A percentile compares a stretch with the other conserved stretches of the same genome.
Conservation (phyloP, 2,797 vertebrate species). For the Knipowitschia caucasica region DNA sequence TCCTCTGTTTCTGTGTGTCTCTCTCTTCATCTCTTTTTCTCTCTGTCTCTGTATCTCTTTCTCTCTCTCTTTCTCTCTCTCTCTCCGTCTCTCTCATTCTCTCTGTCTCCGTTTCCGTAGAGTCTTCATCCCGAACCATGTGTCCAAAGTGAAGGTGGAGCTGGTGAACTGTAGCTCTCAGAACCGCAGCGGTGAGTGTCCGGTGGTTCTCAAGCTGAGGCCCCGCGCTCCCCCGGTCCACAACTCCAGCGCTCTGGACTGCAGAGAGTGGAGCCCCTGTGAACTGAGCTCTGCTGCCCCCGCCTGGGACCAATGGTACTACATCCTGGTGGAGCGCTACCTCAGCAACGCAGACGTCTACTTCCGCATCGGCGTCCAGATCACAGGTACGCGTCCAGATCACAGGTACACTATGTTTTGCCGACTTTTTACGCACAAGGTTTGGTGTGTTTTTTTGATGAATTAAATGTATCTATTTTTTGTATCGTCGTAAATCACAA, state of each 20-base stretch:
- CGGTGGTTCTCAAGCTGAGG: conserved; percentile 87
- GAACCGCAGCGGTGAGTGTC: conserved; percentile 82
- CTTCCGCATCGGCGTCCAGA: conserved; percentile 89
- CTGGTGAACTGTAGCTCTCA: conserved; percentile 83
- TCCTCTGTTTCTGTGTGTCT: too few species aligned
- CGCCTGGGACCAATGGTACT: conserved; percentile 97
- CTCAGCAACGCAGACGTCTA: conserved; percentile 76
- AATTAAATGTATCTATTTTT: too few species aligned
- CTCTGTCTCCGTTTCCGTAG: conserved; percentile 62
- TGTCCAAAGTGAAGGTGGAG: conserved; percentile 87
- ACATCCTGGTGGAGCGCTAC: conserved; percentile 89
- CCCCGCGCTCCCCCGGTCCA: conserved; percentile 92
- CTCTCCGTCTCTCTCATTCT: conserved; percentile 4
- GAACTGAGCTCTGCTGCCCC: conserved; percentile 83
- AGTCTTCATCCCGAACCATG: conserved; percentile 95
- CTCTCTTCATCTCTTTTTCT: too few species aligned
- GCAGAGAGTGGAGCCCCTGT: conserved; percentile 80
- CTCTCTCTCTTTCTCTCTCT: conserved; percentile 7
- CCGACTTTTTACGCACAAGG: background rate
- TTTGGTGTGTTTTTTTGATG: background rate
- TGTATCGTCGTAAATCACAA: too few species aligned
- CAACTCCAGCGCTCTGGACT: conserved; percentile 91
- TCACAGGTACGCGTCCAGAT: conserved; percentile 83
- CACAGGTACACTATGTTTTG: background rate
- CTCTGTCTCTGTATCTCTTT: conserved; percentile 2